These are phyloP conservation scores for Aproaerema taeniolella DNA, from an alignment of 2,888 invertebrate genomes.

Conservation along the genomic window DNA sequence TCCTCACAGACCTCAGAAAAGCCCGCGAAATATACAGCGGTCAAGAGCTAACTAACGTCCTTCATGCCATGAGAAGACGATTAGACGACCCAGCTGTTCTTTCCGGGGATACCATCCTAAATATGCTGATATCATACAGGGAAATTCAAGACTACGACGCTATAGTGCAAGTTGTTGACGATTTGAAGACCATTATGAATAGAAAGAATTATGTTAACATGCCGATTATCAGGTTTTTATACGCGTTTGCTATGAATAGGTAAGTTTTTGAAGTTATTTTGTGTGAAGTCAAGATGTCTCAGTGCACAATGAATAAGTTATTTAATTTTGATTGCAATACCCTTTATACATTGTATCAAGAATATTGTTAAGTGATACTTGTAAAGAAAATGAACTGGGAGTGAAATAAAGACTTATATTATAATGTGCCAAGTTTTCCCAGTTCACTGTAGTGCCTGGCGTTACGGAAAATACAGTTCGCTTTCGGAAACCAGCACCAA, in stretches of 20 bases:
- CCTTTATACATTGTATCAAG: too few species aligned
- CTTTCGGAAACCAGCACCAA: too few species aligned
- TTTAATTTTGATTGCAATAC: too few species aligned
- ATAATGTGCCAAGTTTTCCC: too few species aligned
- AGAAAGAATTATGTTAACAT: slow-evolving; percentile 92
- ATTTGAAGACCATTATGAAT: slow-evolving; percentile 92
- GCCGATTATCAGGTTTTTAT: slow-evolving; percentile 93
- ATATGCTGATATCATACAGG: slow-evolving; percentile 93
- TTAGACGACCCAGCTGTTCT: slow-evolving; percentile 98
- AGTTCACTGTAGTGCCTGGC: too few species aligned
- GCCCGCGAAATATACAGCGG: slow-evolving; percentile 92
- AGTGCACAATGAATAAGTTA: too few species aligned
- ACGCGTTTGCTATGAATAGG: slow-evolving; percentile 98
- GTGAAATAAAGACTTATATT: too few species aligned
- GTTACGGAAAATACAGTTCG: too few species aligned
- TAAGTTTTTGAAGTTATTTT: too few species aligned
- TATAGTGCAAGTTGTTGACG: slow-evolving; percentile 97
- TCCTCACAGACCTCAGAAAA: slow-evolving; percentile 94
- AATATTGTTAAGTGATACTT: too few species aligned
- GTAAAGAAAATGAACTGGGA: too few species aligned
- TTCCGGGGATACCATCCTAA: slow-evolving; percentile 96
- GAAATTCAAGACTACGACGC: slow-evolving; percentile 98
- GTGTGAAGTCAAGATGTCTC: too few species aligned
- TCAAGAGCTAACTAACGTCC: slow-evolving; percentile 85
- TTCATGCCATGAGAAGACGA: slow-evolving; percentile 93